Evolutionary conservation across 2,888 invertebrate genomes (phyloP).

Genomic region (Endotricha flammealis): DNA sequence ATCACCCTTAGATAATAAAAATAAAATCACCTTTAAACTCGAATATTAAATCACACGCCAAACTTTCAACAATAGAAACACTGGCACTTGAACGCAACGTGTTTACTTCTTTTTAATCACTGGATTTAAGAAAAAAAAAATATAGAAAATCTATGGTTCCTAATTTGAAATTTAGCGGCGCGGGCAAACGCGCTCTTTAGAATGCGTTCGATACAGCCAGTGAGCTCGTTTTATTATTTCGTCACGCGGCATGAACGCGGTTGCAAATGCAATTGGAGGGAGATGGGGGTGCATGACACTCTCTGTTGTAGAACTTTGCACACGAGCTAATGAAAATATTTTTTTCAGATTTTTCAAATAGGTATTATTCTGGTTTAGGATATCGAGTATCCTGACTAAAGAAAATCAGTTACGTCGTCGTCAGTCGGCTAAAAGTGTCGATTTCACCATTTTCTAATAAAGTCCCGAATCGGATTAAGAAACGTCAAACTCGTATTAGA

Average conservation of each 20-base stretch:
- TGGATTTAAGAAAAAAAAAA: conserved; percentile 27
- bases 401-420: neutral
- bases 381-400: no score
- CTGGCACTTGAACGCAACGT: conserved; percentile 71
- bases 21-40: conserved; percentile 64
- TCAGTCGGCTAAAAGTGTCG: no score
- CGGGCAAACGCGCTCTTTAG: conserved; percentile 45
- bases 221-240: conserved; percentile 68
- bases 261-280: conserved; percentile 40
- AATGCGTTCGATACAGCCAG: conserved; percentile 45
- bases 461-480: no score
- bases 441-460: no score
- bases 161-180: conserved; percentile 37
- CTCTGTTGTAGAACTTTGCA: conserved; percentile 13
- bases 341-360: neutral
- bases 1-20: conserved; percentile 22
- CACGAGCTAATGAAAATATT: neutral
- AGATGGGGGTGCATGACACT: conserved; percentile 32
- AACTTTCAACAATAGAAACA: conserved; percentile 67
- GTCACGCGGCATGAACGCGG: conserved; percentile 59
- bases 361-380: no score
- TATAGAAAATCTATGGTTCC: conserved; percentile 21
- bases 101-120: conserved; percentile 42
- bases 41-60: conserved; percentile 72
- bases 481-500: no score